These are phyloP conservation scores for Parauchenoglanis punctatus DNA, from an alignment of 2,797 vertebrate genomes.

Conservation along the genomic window DNA sequence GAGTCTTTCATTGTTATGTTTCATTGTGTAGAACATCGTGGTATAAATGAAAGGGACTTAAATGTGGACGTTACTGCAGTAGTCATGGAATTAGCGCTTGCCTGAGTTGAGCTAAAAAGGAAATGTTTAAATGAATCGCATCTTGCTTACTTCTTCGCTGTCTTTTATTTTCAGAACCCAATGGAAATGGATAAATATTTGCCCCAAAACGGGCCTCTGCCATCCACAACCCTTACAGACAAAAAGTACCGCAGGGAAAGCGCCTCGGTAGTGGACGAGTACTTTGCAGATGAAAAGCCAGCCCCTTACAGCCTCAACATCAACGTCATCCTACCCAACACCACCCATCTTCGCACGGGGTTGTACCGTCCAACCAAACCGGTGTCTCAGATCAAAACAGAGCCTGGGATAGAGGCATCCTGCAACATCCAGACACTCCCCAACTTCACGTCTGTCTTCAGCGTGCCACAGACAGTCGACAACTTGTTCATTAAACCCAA, in stretches of 20 bases:
- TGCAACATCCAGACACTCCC: constrained; percentile 81
- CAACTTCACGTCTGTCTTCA: constrained; percentile 92
- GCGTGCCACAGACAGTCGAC: constrained; percentile 81
- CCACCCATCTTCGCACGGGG: constrained; percentile 86
- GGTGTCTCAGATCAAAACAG: constrained; percentile 80
- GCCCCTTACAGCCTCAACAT: constrained; percentile 89
- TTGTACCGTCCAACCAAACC: constrained; percentile 80
- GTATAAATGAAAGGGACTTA: not conserved
- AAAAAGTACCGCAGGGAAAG: constrained; percentile 88
- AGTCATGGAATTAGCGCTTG: not conserved
- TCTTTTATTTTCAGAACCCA: constrained; percentile 62
- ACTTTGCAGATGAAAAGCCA: constrained; percentile 86
- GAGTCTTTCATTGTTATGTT: not conserved
- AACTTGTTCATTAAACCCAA: constrained; percentile 88
- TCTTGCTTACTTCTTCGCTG: not conserved
- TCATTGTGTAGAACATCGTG: not conserved
- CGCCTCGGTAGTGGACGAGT: constrained; percentile 89
- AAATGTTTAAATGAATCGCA: not conserved
- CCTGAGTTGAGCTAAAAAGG: not conserved
- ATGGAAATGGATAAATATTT: constrained; percentile 90
- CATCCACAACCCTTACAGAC: constrained; percentile 66
- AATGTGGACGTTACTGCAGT: not conserved
- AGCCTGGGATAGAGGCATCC: constrained; percentile 80
- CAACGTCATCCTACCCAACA: constrained; percentile 87
- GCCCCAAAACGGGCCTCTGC: constrained; percentile 61